Evolutionary conservation across 2,113 vertebrate genomes (phyloP).

Genomic region (Oncorhynchus clarkii): DNA sequence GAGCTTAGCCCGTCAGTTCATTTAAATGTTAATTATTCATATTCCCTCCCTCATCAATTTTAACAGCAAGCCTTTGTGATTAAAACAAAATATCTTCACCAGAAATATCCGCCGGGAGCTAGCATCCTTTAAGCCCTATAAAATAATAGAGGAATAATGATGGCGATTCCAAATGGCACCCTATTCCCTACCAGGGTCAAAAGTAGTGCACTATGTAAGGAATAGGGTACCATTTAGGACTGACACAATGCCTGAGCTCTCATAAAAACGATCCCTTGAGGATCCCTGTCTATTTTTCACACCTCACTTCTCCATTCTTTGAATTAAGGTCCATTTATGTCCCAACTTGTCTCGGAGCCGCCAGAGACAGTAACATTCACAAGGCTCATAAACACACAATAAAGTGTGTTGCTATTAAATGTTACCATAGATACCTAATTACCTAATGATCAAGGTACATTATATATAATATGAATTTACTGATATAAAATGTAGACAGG

Average conservation of each 20-base stretch:
- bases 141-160: conserved; percentile 69
- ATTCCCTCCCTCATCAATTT: conserved; percentile 71
- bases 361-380: conserved; percentile 37
- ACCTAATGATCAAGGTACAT: conserved; percentile 59
- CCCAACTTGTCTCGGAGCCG: not conserved
- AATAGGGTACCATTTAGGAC: too few species aligned
- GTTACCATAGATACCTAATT: conserved; percentile 46
- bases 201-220: too few species aligned
- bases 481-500: conserved; percentile 49
- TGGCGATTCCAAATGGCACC: not conserved
- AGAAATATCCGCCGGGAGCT: conserved; percentile 63
- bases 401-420: conserved; percentile 41
- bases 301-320: conserved; percentile 23
- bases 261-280: conserved; percentile 66
- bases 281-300: conserved; percentile 53
- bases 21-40: conserved; percentile 75
- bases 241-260: conserved; percentile 20
- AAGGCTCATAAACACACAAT: conserved; percentile 10
- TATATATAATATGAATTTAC: conserved; percentile 43
- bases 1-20: conserved; percentile 57
- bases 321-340: conserved; percentile 39
- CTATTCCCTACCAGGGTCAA: too few species aligned
- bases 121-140: conserved; percentile 69
- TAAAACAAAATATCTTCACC: conserved; percentile 69
- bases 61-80: conserved; percentile 72